Base-by-base conservation (phyloP, 2,113 vertebrate genomes). In the Syngnathus typhle region DNA sequence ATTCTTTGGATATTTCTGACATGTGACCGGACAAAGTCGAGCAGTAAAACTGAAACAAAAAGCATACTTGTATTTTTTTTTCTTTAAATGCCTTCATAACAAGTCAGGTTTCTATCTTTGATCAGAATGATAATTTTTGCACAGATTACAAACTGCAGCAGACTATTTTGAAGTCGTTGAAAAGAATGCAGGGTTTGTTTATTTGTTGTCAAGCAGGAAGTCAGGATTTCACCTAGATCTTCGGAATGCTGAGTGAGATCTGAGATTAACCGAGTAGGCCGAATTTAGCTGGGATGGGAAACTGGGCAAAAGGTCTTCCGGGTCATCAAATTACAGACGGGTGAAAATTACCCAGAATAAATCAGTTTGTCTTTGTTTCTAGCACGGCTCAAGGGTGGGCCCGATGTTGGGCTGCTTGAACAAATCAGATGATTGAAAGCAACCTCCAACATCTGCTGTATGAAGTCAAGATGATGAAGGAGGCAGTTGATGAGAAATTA, bases 401-500 rank as follows among this genome's bases (percentile, higher is more conserved):
- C 67, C 3, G 56, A 65, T 65, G 60, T 70, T 39, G 44, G 60
- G 62, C 59, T 38, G 44, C 61, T 72, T 69, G 70, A 78, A 71
- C 74, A 74, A 77, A 83, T 88, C 84, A 84, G 64, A 86, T 82
- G 82, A 84, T 87, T 84, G 85, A 85, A 80, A 75, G 71, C 78
- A 72, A 78, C 76, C 79, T 75, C 78, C 65, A 81, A 74, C 85
- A 85, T 88, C 84, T 84, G 84, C 75, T 19, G 47, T 71, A 89
- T 90, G 87, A 91, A 90, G 90, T 79, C 89, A 89, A 89, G 84
- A 90, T 87, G 74, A 89, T 85, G 74, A 75, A 72, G 84, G 82
- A 76, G 80, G 81, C 87, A 89, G 86, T 84, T 89, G 88, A 89
- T 87, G 82, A 84, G 81, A 83, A 89, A 85, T 89, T 80, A 88